Base-by-base conservation (phyloP, 2,113 vertebrate genomes). In the Chionomys nivalis region DNA sequence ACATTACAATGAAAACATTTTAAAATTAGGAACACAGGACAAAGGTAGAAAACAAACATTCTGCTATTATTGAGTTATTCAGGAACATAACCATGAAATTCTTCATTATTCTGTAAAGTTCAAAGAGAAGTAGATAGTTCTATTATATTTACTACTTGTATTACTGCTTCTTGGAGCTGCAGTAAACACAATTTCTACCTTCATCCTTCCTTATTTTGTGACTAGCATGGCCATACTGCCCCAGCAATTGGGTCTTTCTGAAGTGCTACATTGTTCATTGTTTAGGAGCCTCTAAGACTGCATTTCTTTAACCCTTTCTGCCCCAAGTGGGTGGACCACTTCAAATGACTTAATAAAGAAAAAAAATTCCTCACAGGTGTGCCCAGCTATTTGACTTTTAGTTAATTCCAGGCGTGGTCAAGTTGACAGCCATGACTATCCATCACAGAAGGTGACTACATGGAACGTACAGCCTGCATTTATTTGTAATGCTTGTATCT, bases 31-130 rank as follows among this genome's bases (percentile, higher is more conserved):
- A 89, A 63, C 24, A 1, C 24, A 63, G 23, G 55, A 49, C 7
- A 33, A 61, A 47, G 44, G 52, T 28, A 8, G 88, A 88, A 96
- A 93, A 73, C 10, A 90, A 90, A 68, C 12, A 94, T 16, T 83
- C 70, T 70, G 65, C 33, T 44, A 70, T 88, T 23, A 65, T 19
- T 88, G 26, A n/a, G n/a, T 89, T 79, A 68, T 61, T 90, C 70
- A 94, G 70, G 28, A 92, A 93, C 21, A 79, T 9, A 90, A 88
- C 72, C 89, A 17, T 79, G 65, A 88, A 93, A 23, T 87, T 94
- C 23, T 87, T 93, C n/a, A 73, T 88, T 94, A 70, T 85, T 94
- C 11, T 76, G 33, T 78, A 85, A 75, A 70, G 75, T 91, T 58
- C 26, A 44, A 76, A 83, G 36, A 63, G 55, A 96, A 78, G 47